Evolutionary conservation across 2,797 vertebrate genomes (phyloP).

Genomic region (Tragelaphus eurycerus): DNA sequence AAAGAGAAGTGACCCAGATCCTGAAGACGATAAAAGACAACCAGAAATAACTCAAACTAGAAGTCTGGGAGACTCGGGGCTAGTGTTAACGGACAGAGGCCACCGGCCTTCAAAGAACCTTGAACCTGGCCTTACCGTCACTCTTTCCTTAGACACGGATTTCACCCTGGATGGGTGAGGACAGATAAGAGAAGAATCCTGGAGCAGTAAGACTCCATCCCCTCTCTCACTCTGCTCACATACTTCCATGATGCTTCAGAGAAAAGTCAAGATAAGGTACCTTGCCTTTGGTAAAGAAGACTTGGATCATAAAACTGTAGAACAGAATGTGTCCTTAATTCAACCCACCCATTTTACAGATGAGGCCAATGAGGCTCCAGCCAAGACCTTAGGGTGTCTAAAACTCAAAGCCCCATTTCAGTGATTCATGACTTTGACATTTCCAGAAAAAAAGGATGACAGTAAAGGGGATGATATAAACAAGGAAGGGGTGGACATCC

Average conservation of each 20-base stretch:
- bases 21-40: neutral
- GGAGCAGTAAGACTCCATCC: neutral
- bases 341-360: neutral
- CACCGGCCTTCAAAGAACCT: neutral
- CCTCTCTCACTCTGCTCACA: neutral
- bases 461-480: neutral
- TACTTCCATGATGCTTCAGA: neutral
- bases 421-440: neutral
- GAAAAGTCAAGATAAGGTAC: neutral
- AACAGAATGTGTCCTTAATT: neutral
- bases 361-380: neutral
- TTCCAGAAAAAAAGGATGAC: neutral
- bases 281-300: neutral
- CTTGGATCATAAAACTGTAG: neutral
- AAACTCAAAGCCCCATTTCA: neutral
- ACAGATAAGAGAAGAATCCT: neutral
- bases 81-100: neutral
- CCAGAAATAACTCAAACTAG: neutral
- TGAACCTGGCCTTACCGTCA: neutral
- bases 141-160: neutral
- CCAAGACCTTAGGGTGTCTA: neutral
- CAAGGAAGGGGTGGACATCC: neutral
- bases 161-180: neutral
- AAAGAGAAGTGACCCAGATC: neutral
- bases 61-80: neutral